Base-by-base conservation (phyloP, 2,797 vertebrate genomes). In the Yasuhikotakia modesta region DNA sequence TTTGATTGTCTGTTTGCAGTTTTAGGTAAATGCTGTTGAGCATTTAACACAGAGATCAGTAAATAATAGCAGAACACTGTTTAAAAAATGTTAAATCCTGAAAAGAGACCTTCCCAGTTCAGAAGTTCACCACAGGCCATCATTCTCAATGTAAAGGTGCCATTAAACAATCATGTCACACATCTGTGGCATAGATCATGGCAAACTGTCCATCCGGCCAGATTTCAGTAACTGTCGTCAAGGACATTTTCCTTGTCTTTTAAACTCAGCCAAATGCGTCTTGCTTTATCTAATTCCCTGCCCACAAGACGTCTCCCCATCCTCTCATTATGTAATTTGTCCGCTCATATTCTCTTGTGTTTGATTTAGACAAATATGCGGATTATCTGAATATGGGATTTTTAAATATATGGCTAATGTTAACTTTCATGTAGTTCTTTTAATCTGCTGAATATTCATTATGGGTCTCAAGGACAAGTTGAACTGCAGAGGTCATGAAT, bases 361-460 rank as follows among this genome's bases (percentile, higher is more conserved):
- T 92, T 93, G 93, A 94, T 93, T 94, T 91, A 89, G 91, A 93
- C 92, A 93, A 94, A 94, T 93, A 92, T 88, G 87, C 69, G 91
- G 93, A 94, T 94, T 94, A 93, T 92, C 91, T 87, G 89, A 90
- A 89, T 87, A 91, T 89, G 88, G 89, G 86, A 90, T 90, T 90
- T 93, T 76, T 91, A 91, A 93, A 93, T 93, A 91, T 93, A 92
- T 89, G 89, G 90, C 91, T 93, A 93, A 93, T 93, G 91, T 91
- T 91, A 91, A 90, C 92, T 93, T 94, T 93, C 91, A 92, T 90
- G 91, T 90, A 88, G 89, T 88, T 86, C 87, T 90, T 92, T 92
- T 93, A 94, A 94, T 94, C 93, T 92, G 89, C 91, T 85, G 91
- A 93, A 92, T 93, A 92, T 93, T 93, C 92, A 91, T 93, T 91